Evolutionary conservation across 2,113 vertebrate genomes (phyloP), one percentile per base, ranked within the genome.

Genomic region (Sinocyclocheilus maitianheensis): DNA sequence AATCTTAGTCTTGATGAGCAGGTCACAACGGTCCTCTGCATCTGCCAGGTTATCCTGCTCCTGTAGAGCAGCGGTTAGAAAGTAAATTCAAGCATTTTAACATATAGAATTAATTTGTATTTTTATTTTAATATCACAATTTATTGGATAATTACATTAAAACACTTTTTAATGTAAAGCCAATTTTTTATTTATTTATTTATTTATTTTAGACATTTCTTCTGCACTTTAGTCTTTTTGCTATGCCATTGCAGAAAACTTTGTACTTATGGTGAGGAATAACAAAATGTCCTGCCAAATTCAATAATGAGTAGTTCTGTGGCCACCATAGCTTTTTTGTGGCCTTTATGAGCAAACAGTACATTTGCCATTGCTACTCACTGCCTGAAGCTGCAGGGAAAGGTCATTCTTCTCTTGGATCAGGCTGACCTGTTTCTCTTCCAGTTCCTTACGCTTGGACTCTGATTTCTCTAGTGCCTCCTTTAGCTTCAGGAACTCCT

Each of bases 31-130:
- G 1, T 99, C 97, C 89, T 97, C 97, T 0, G 97, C 96, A 81
- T 98, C 97, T 0, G 96, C 96, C 77, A 99, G 94, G 91, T 97
- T 99, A 89, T 99, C 98, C 87, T 99, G 97, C 89, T 99, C 98
- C 97, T 99, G 80, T 37, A 43, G 26, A 63, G 40, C 43, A 43
- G 1, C 3, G n/a, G 37, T 20, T 4, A 22, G 3, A 55, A 24
- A 37, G 16, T 34, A 1, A 0, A 5, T 40, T 83, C 2, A 75
- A 40, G 8, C n/a, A 34, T 9, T 60, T 74, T 65, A 20, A 48
- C 37, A 67, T 26, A 14, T 16, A 53, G 13, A 14, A 51, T 16
- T 26, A 0, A 26, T 77, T 46, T 30, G 30, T 30, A 30, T 30
- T 30, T 30, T 30, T 30, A 30, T 30, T 34, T 34, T 34, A 34